Base-by-base conservation (phyloP, 2,113 vertebrate species). In the Accipiter cooperii region DNA sequence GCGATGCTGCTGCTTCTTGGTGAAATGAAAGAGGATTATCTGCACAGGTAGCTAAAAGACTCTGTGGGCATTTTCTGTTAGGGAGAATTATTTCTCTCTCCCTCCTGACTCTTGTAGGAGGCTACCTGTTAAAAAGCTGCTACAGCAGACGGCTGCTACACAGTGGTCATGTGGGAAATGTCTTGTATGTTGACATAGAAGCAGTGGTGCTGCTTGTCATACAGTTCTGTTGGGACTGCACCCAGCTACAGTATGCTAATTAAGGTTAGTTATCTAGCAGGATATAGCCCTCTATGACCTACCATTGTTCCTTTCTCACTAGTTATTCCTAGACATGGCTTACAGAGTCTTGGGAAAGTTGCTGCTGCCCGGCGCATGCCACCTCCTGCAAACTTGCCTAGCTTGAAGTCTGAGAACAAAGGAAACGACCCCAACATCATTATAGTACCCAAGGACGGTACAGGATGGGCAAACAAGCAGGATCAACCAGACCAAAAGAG, bases 381-480 rank as follows among this genome's bases (percentile, higher is more conserved):
- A 95, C 99, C 99, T 64, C 99, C 99, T 96, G 99, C 99, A 98
- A 99, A 99, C 98, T 98, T 99, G 98, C 99, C 99, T 98, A 99
- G 99, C 98, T 98, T 99, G 98, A 99, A 99, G 98, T 99, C 99
- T 85, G 99, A 99, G 97, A 99, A 99, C 98, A 99, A 99, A 99
- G 99, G 99, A 99, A 99, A 99, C 99, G 99, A 99, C 98, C 99
- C 99, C 97, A 99, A 99, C 98, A 99, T 99, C 98, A 98, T 99
- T 97, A 99, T 99, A 97, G 99, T 99, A 97, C 99, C 99, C 97
- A 99, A 99, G 98, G 99, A 99, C 99, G 99, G 99, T 95, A 99
- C 99, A 98, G 99, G 99, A 99, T 99, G 99, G 99, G 99, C 99
- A 98, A 99, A 99, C 99, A 99, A 99, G 98, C 99, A 99, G 99